Base-by-base conservation (phyloP, 2,888 invertebrate genomes). In the Lamproptera curius region DNA sequence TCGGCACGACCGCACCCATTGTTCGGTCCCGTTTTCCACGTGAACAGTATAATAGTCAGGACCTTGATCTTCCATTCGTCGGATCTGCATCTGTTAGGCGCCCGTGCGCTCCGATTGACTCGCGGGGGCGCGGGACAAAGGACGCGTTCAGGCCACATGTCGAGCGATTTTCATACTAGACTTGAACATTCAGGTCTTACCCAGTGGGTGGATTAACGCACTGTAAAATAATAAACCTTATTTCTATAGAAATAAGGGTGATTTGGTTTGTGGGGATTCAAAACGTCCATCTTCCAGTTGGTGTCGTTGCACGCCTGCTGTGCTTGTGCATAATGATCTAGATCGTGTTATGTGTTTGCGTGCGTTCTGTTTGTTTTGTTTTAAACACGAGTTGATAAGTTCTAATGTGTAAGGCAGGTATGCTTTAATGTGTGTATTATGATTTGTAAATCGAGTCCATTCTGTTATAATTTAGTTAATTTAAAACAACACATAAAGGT, bases 401-500 rank as follows among this genome's bases (percentile, higher is more conserved):
- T n/a, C n/a, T n/a, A n/a, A n/a, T n/a, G n/a, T n/a, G n/a, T n/a
- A n/a, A n/a, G n/a, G n/a, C n/a, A n/a, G n/a, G n/a, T n/a, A n/a
- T n/a, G n/a, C n/a, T n/a, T n/a, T n/a, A n/a, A n/a, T n/a, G 58
- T 53, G 54, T 62, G 62, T 70, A 63, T 68, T 71, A 67, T 64
- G 50, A 59, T 65, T 63, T 54, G 41, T 36, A 31, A 61, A 56
- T 63, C 59, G 44, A n/a, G n/a, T n/a, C n/a, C n/a, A n/a, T n/a
- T n/a, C n/a, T n/a, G n/a, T n/a, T n/a, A n/a, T n/a, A n/a, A n/a
- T n/a, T n/a, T n/a, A n/a, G n/a, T n/a, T n/a, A n/a, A n/a, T n/a
- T n/a, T n/a, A n/a, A n/a, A n/a, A n/a, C n/a, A n/a, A n/a, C n/a
- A n/a, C n/a, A n/a, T n/a, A n/a, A n/a, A n/a, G n/a, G n/a, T n/a